Conservation (phyloP, 2,888 invertebrate genomes). For the Meteorus colon region DNA sequence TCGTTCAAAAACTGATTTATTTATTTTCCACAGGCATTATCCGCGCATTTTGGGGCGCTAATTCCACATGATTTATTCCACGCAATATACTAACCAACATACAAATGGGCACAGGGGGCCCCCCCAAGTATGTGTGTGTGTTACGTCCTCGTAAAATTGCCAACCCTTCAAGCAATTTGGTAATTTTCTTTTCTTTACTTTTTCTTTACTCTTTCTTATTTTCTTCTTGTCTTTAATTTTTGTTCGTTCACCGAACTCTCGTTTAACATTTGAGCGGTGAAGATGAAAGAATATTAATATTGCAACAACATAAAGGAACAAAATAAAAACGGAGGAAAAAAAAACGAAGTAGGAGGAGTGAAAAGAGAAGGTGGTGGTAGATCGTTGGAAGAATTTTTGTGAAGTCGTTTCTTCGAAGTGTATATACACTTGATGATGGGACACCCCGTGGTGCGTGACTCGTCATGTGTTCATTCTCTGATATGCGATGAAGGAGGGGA, state of each 20-base stretch:
- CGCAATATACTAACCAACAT: constrained; percentile 4
- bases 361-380: constrained; percentile 19
- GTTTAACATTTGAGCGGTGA: constrained; percentile 34
- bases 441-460: constrained; percentile 33
- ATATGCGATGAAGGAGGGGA: background rate
- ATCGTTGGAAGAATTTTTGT: constrained; percentile 26
- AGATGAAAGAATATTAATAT: constrained; percentile 40
- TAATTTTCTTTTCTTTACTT: constrained; percentile 29
- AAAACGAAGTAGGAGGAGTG: constrained; percentile 3
- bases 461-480: constrained; percentile 6
- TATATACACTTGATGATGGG: constrained; percentile 39
- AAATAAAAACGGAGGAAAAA: constrained; percentile 16
- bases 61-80: constrained; percentile 45
- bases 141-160: constrained; percentile 34
- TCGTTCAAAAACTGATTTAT: constrained; percentile 43
- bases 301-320: constrained; percentile 15
- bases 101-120: constrained; percentile 5
- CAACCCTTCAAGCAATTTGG: constrained; percentile 39
- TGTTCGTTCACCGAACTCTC: constrained; percentile 30
- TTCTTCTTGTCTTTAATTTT: constrained; percentile 10
- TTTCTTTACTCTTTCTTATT: background rate
- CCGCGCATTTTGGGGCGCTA: constrained; percentile 38
- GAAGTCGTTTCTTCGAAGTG: constrained; percentile 34
- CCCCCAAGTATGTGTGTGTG: background rate
- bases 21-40: constrained; percentile 34